These are phyloP conservation scores for Acipenser oxyrinchus DNA, from an alignment of 2,797 vertebrate genomes.

Conservation along the genomic window DNA sequence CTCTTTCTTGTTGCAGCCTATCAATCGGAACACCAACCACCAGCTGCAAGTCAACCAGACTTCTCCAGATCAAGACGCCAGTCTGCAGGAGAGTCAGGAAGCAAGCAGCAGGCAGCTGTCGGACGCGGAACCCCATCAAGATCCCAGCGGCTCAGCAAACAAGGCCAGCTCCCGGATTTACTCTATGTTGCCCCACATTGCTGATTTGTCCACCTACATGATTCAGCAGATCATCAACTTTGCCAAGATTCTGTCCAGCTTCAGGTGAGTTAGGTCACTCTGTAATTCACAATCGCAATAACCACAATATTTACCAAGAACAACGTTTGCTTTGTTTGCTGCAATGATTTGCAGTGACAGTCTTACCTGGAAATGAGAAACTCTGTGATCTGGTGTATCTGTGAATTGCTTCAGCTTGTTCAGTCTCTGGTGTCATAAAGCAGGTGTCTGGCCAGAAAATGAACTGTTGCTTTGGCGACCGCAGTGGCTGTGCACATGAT, in stretches of 20 bases:
- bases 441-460: too few relatives aligned
- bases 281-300: too few relatives aligned
- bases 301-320: too few relatives aligned
- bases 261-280: constrained; percentile 37
- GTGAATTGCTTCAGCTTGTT: too few relatives aligned
- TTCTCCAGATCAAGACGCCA: not conserved
- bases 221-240: constrained; percentile 56
- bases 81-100: not conserved
- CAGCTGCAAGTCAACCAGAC: constrained; percentile 14
- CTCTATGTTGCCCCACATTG: constrained; percentile 49
- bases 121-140: not conserved
- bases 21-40: constrained; percentile 18
- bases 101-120: not conserved
- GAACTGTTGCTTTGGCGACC: too few relatives aligned
- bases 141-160: too few relatives aligned
- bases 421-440: too few relatives aligned
- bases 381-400: too few relatives aligned
- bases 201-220: constrained; percentile 57
- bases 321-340: too few relatives aligned
- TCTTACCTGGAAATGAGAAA: too few relatives aligned
- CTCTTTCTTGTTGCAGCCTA: not conserved
- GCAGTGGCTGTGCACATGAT: too few relatives aligned
- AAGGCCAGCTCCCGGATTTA: constrained; percentile 24
- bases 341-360: too few relatives aligned
- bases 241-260: constrained; percentile 47